These are phyloP conservation scores for Heterodera filipjevi DNA, from an alignment of 2,888 invertebrate species.

Conservation along the genomic window DNA sequence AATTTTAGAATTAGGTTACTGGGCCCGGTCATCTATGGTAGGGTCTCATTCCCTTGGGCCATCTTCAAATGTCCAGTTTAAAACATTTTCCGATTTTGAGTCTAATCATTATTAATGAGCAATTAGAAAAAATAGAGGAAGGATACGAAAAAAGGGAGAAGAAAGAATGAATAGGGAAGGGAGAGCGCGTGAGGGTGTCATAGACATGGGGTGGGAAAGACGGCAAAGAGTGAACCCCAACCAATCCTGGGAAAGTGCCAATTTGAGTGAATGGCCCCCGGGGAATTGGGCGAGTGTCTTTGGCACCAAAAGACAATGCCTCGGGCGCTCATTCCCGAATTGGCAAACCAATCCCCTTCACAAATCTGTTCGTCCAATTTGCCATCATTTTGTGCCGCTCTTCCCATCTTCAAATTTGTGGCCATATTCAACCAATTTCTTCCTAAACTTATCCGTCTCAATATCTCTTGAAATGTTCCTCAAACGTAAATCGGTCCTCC, in stretches of 20 bases:
- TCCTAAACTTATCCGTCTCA: too few relatives aligned
- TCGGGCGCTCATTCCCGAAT: not conserved
- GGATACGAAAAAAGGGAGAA: not conserved
- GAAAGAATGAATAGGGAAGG: not conserved
- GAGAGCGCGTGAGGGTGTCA: not conserved
- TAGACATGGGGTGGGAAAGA: not conserved
- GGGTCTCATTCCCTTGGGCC: too few relatives aligned
- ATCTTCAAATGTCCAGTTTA: too few relatives aligned
- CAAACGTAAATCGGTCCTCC: constrained; percentile 10
- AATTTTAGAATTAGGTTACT: too few relatives aligned
- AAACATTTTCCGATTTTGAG: too few relatives aligned
- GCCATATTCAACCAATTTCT: too few relatives aligned
- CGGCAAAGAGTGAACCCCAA: not conserved
- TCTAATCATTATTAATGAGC: too few relatives aligned
- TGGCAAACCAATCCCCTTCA: not conserved
- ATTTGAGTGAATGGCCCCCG: not conserved
- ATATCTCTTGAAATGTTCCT: constrained; percentile 15
- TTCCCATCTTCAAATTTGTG: not conserved
- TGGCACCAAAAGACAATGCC: not conserved
- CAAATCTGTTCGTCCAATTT: not conserved
- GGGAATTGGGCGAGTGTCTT: not conserved
- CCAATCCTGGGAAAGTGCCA: too few relatives aligned
- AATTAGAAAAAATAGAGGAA: not conserved
- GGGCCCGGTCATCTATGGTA: too few relatives aligned
- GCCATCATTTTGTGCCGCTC: not conserved